Conservation (phyloP, 2,888 invertebrate genomes). For the Acanthoscelides obtectus region DNA sequence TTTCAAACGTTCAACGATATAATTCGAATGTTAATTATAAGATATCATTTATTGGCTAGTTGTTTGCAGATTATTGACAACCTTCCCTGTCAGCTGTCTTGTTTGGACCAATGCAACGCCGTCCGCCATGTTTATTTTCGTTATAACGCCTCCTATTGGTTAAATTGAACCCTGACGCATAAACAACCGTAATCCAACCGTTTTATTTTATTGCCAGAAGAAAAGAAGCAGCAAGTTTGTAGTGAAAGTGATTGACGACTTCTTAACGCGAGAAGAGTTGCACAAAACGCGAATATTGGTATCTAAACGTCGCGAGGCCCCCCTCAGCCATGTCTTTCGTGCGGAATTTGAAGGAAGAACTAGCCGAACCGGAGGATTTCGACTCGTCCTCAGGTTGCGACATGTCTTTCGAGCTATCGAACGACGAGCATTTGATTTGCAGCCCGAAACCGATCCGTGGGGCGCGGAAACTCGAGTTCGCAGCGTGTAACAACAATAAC, state of each 20-base stretch:
- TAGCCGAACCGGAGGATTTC: conserved; percentile 36
- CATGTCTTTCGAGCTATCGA: conserved; percentile 61
- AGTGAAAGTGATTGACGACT: conserved; percentile 4
- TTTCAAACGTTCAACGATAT: too few species aligned
- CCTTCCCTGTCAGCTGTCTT: background rate
- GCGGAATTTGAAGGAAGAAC: conserved; percentile 30
- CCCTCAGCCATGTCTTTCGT: conserved; percentile 29
- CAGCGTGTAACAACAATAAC: conserved; percentile 29
- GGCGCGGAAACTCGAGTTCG: conserved; percentile 60
- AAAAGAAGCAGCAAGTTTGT: conserved; percentile 17
- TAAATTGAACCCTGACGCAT: conserved; percentile 35
- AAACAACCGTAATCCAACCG: conserved; percentile 28
- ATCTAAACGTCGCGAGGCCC: conserved; percentile 12
- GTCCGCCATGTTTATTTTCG: conserved; percentile 16
- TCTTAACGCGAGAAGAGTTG: background rate
- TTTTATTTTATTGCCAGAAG: conserved; percentile 20
- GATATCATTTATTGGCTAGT: too few species aligned
- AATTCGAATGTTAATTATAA: too few species aligned
- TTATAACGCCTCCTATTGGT: conserved; percentile 30
- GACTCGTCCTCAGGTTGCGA: conserved; percentile 55
- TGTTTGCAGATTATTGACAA: too few species aligned
- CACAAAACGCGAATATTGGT: conserved; percentile 13
- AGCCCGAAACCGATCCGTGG: conserved; percentile 54
- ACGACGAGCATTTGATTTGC: conserved; percentile 24
- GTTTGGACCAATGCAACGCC: conserved; percentile 12